Evolutionary conservation across 2,888 invertebrate species (phyloP).

Genomic region (Prenolepis imparis): DNA sequence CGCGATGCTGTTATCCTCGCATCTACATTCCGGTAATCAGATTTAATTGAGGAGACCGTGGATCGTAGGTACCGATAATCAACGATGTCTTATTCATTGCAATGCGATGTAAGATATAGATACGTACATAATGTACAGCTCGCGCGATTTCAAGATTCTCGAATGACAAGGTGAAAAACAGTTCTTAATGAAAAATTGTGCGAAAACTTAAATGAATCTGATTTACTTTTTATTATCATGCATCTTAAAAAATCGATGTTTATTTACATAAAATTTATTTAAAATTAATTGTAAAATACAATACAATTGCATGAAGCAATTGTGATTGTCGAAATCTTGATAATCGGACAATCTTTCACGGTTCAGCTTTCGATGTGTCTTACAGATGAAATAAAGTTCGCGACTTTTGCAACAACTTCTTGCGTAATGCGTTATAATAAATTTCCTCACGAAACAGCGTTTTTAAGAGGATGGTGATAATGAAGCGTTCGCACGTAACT

Average conservation of each 20-base stretch:
- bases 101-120: slow-evolving; percentile 12
- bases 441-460: not conserved
- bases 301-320: not conserved
- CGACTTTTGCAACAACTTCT: not conserved
- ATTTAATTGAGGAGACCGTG: slow-evolving; percentile 47
- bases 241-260: slow-evolving; percentile 1
- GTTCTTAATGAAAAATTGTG: not conserved
- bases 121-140: not conserved
- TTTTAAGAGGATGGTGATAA: not conserved
- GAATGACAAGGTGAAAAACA: not conserved
- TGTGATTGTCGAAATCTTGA: slow-evolving; percentile 21
- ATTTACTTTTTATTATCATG: not conserved
- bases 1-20: slow-evolving; percentile 30
- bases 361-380: slow-evolving; percentile 23
- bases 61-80: slow-evolving; percentile 31
- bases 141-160: not conserved
- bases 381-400: not conserved
- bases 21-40: slow-evolving; percentile 47
- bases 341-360: not conserved
- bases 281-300: slow-evolving; percentile 28
- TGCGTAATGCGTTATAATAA: not conserved
- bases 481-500: slow-evolving; percentile 1
- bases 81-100: slow-evolving; percentile 40
- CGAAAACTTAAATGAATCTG: not conserved
- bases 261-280: slow-evolving; percentile 23